Percentiles rank a stretch among this genome's conserved stretches.
phyloP scores from a whole-genome alignment of 1,140 invertebrate genomes.

The Ctenoplectra terminalis region DNA sequence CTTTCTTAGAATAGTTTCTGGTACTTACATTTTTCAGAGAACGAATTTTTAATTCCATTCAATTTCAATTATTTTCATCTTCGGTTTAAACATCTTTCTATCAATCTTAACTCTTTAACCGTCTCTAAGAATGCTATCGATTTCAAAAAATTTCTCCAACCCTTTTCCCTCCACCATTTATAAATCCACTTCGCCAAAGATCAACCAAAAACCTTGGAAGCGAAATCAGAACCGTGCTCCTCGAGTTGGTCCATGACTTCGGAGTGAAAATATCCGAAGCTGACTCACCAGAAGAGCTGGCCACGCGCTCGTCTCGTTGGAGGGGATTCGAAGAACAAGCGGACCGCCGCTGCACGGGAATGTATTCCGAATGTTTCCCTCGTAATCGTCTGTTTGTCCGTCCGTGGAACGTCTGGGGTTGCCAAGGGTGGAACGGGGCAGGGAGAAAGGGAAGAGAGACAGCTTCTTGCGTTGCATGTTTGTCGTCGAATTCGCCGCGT shows the following conservation, averaged over 20 bases:
- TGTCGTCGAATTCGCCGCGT: slow-evolving; percentile 64
- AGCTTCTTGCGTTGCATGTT: slow-evolving; percentile 70
- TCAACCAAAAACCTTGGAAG: not conserved
- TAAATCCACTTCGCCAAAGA: no score
- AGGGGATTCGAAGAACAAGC: slow-evolving; percentile 66
- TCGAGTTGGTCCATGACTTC: not conserved
- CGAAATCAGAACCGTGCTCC: no score
- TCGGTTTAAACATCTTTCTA: no score
- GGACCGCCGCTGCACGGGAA: slow-evolving; percentile 55
- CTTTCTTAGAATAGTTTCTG: no score
- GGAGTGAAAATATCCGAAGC: slow-evolving; percentile 10
- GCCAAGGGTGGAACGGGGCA: slow-evolving; percentile 13
- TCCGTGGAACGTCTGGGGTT: slow-evolving; percentile 1
- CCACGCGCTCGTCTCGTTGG: slow-evolving; percentile 65
- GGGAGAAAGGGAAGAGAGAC: slow-evolving; percentile 26
- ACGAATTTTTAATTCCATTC: no score
- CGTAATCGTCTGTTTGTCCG: slow-evolving; percentile 65
- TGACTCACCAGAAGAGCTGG: slow-evolving; percentile 44
- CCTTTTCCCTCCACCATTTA: no score
- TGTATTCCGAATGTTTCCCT: slow-evolving; percentile 69
- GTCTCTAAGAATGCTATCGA: no score
- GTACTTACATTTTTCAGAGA: no score
- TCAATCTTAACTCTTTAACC: no score
- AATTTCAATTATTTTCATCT: no score
- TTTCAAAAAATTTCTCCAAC: no score